phyloP scores from a whole-genome alignment of 2,113 vertebrate genomes.

The Mesembrinibis cayennensis region DNA sequence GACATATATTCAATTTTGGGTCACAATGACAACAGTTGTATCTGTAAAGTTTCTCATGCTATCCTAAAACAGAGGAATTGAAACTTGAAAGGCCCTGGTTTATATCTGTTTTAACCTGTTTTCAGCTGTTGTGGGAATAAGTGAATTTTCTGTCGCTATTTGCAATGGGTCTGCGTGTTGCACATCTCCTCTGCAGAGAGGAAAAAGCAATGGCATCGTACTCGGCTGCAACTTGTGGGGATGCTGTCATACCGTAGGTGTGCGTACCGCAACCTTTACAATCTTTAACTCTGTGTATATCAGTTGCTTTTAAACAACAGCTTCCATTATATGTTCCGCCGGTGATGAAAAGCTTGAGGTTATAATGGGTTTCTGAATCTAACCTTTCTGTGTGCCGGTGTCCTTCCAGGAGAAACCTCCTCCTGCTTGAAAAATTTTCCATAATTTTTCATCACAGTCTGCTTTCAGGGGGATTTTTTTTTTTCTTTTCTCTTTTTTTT shows the following conservation, averaged over 20 bases:
- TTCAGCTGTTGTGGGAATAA: neutral
- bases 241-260: neutral
- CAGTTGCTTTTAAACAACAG: neutral
- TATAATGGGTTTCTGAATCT: neutral
- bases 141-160: neutral
- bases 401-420: neutral
- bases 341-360: neutral
- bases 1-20: fast-evolving
- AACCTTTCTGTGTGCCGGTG: neutral
- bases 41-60: neutral
- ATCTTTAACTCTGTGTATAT: neutral
- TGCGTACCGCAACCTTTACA: neutral
- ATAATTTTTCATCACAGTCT: neutral
- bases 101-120: neutral
- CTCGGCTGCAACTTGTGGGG: neutral
- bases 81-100: neutral
- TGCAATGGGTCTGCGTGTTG: neutral
- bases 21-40: fast-evolving
- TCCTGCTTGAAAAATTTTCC: neutral
- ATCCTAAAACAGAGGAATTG: neutral
- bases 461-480: neutral
- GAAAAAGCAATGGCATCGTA: neutral
- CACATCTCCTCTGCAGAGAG: neutral
- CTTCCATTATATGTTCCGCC: neutral
- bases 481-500: neutral